A percentile compares a stretch with the other conserved stretches of the same genome.
These are phyloP conservation scores for Mesoclemmys tuberculata DNA, from an alignment of 2,113 vertebrate genomes.

Conservation along the genomic window DNA sequence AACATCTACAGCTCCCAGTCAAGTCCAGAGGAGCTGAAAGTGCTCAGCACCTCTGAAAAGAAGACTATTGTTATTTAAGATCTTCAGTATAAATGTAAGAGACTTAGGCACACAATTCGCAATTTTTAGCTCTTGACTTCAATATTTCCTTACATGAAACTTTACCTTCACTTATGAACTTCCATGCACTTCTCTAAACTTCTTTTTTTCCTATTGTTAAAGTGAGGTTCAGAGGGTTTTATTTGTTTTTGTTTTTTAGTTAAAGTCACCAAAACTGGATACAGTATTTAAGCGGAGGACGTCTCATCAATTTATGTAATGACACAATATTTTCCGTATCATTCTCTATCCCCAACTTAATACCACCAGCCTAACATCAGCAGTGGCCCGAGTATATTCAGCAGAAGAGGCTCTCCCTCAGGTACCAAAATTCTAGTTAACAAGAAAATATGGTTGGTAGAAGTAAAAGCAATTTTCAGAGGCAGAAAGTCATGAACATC, in stretches of 20 bases:
- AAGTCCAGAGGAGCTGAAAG: not conserved
- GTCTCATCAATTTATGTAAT: not conserved
- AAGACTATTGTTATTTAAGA: not conserved
- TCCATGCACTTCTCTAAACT: not conserved
- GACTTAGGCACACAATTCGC: not conserved
- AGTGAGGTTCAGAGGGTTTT: not conserved
- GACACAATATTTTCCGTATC: not conserved
- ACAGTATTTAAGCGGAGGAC: not conserved
- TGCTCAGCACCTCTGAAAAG: not conserved
- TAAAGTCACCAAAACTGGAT: not conserved
- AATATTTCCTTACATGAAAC: not conserved
- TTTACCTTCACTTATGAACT: not conserved
- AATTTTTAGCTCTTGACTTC: not conserved
- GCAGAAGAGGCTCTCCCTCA: constrained; percentile 9
- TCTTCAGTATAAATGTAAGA: not conserved
- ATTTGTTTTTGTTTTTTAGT: not conserved
- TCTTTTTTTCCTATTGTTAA: not conserved
- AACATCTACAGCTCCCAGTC: not conserved
- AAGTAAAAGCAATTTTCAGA: not conserved
- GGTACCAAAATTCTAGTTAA: constrained; percentile 2
- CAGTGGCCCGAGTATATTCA: constrained; percentile 25
- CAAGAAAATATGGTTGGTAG: not conserved
- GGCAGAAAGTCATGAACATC: not conserved
- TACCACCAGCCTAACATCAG: not conserved
- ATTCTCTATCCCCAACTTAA: constrained; percentile 41